Conservation (phyloP, 30 jellyfish, hydroid and myxozoan species). For the Clytia hemisphaerica region DNA sequence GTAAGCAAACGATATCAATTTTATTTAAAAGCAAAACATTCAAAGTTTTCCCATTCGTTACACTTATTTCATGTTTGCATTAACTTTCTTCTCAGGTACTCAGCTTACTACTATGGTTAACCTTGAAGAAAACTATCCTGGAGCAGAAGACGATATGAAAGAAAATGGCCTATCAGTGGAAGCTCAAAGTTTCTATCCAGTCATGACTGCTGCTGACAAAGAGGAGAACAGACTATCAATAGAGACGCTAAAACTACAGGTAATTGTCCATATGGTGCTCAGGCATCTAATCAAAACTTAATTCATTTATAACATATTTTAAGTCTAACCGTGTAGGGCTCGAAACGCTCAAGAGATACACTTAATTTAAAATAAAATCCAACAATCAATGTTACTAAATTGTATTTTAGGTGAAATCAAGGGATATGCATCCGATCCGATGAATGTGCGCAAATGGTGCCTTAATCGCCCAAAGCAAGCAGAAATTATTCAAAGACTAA, state of each 20-base stretch:
- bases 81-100: no score
- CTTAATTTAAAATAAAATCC: no score
- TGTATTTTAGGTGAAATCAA: conserved; percentile 25
- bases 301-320: no score
- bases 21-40: no score
- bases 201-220: conserved; percentile 33
- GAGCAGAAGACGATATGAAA: conserved; percentile 13
- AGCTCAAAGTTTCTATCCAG: conserved; percentile 24
- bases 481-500: conserved; percentile 7
- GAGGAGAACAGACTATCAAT: conserved; percentile 47
- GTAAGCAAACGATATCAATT: no score
- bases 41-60: no score
- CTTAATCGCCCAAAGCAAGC: conserved; percentile 40
- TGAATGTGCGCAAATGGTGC: conserved; percentile 36
- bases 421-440: conserved; percentile 29
- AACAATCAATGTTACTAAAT: no score
- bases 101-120: conserved; percentile 17
- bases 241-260: conserved; percentile 31
- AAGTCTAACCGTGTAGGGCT: no score
- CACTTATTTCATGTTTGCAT: no score
- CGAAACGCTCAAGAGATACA: no score
- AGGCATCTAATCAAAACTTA: no score
- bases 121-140: conserved; percentile 34
- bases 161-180: conserved; percentile 33
- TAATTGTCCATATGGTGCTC: no score